Percentiles rank a stretch among this genome's conserved stretches.
Evolutionary conservation across 1,140 invertebrate species (phyloP).

Genomic region (Coelopa frigida): DNA sequence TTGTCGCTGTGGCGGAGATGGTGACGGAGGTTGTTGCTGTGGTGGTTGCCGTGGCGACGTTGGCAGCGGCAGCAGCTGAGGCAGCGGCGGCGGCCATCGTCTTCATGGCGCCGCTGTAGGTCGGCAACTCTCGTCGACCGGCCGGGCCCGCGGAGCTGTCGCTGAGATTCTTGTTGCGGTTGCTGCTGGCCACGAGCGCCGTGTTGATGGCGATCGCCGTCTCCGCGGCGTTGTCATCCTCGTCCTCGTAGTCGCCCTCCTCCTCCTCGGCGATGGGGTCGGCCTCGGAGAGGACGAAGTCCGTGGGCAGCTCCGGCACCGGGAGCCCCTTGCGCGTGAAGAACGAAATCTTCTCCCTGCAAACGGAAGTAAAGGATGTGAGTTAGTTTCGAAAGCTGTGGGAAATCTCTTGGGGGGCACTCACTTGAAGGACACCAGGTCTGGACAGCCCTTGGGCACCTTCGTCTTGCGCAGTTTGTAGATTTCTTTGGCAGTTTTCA

Average conservation of each 20-base stretch:
- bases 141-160: slow-evolving; percentile 24
- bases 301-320: slow-evolving; percentile 67
- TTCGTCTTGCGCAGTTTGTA: slow-evolving; percentile 82
- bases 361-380: neutral
- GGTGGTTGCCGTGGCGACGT: slow-evolving; percentile 10
- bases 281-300: slow-evolving; percentile 44
- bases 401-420: slow-evolving; percentile 35
- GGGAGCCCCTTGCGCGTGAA: slow-evolving; percentile 74
- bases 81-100: neutral
- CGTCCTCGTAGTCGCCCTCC: slow-evolving; percentile 31
- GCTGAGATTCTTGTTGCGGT: slow-evolving; percentile 44
- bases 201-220: slow-evolving; percentile 41
- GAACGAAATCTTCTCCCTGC: slow-evolving; percentile 92
- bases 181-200: slow-evolving; percentile 39
- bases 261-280: slow-evolving; percentile 36
- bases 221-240: slow-evolving; percentile 35
- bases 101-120: slow-evolving; percentile 6
- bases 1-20: slow-evolving; percentile 13
- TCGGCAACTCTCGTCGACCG: slow-evolving; percentile 11
- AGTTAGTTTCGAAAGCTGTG: neutral
- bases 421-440: slow-evolving; percentile 89
- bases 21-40: slow-evolving; percentile 14
- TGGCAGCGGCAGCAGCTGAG: neutral
- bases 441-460: slow-evolving; percentile 81
- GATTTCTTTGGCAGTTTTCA: slow-evolving; percentile 81